Evolutionary conservation across 2,888 invertebrate species (phyloP), one percentile per base, ranked within the genome.

Genomic region (Lasioglossum malachurum): DNA sequence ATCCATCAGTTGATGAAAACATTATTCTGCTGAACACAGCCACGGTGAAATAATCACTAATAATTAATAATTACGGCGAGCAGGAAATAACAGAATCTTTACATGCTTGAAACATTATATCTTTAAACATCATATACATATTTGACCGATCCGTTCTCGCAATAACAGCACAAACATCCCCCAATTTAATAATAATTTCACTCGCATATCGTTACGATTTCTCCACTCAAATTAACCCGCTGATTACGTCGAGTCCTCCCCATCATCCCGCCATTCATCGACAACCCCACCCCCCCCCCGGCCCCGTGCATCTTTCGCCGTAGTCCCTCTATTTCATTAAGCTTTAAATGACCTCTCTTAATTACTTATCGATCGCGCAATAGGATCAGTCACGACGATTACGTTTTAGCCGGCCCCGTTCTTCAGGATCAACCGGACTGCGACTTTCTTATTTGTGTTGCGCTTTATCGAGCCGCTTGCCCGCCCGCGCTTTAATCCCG

Each of bases 311-410:
- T 60, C 60, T 60, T 60, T 60, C 60, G 60, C 23, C 60, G 60
- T 57, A 64, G 75, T 71, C 73, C 46, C 80, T 69, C 82, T 82
- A 78, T 88, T 88, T 82, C 83, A 86, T 88, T 88, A 88, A 89
- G 84, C 82, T 38, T 49, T 82, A 76, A 86, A 80, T 74, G 80
- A 86, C 85, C 67, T 72, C 79, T 78, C 79, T 87, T 88, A 91
- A 91, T 89, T 87, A 89, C 80, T 89, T 86, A 83, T 87, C 89
- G 91, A 88, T 91, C 84, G 82, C 16, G 78, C 78, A 81, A 72
- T 79, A 72, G 75, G 84, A 91, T 89, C 88, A 78, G 79, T 74
- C 80, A 67, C 44, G 76, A 73, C 73, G 82, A 80, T 82, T 82
- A 85, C 79, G 60, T 44, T 35, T 41, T n/a, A 71, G 41, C 64